phyloP scores from a whole-genome alignment of 2,888 invertebrate species.

The Leucoma salicis region DNA sequence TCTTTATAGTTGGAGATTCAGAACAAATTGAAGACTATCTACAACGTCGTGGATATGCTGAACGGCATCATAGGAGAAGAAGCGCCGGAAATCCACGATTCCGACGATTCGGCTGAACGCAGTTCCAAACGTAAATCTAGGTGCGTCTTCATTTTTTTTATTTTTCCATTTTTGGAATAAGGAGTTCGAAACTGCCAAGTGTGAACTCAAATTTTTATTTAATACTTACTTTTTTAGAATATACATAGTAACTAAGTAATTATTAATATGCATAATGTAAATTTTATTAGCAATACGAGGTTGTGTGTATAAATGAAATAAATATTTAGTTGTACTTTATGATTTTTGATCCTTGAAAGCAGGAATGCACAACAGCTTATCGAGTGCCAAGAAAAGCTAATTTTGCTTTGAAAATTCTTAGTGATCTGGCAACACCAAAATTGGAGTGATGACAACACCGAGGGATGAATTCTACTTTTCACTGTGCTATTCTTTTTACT shows the following conservation, averaged over 20 bases:
- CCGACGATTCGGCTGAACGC: slow-evolving; percentile 52
- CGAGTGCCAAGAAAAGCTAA: slow-evolving; percentile 31
- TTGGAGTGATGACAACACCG: slow-evolving; percentile 14
- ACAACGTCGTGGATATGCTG: slow-evolving; percentile 94
- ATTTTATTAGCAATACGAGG: background rate
- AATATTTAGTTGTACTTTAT: slow-evolving; percentile 12
- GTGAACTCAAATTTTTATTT: too few relatives aligned
- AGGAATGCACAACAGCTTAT: slow-evolving; percentile 48
- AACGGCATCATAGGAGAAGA: slow-evolving; percentile 92
- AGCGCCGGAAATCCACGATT: slow-evolving; percentile 46
- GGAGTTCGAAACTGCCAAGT: too few relatives aligned
- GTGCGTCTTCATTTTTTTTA: slow-evolving; percentile 41
- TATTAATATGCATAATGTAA: background rate
- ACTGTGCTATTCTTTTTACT: slow-evolving; percentile 4
- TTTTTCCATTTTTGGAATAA: slow-evolving; percentile 6
- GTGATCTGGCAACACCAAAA: slow-evolving; percentile 24
- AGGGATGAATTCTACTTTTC: slow-evolving; percentile 13
- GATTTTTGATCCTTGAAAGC: slow-evolving; percentile 30
- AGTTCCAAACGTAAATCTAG: slow-evolving; percentile 68
- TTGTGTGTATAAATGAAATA: slow-evolving; percentile 19
- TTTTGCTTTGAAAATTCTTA: slow-evolving; percentile 23
- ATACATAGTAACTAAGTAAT: too few relatives aligned
- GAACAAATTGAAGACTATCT: slow-evolving; percentile 90
- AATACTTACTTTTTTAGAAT: too few relatives aligned
- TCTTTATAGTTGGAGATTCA: slow-evolving; percentile 86